phyloP scores from a whole-genome alignment of 2,888 invertebrate genomes.

The Phlogophora meticulosa region DNA sequence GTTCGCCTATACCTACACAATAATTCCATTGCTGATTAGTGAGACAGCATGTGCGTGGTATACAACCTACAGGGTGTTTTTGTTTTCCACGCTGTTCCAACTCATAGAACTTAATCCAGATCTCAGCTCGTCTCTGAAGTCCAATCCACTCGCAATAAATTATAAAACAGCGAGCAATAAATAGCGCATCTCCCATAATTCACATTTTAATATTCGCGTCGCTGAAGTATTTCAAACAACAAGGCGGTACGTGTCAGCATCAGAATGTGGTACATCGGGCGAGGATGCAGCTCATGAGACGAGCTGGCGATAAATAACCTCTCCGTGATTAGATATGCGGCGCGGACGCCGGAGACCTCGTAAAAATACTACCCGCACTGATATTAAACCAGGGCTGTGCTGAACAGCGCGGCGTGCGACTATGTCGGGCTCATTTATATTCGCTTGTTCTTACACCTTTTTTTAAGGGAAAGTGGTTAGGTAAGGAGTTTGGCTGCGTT shows the following conservation, averaged over 20 bases:
- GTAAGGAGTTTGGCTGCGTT: neutral
- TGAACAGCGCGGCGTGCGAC: neutral
- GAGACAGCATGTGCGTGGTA: too few species aligned
- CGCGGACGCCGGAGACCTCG: conserved; percentile 74
- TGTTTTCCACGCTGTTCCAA: too few species aligned
- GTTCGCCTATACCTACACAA: too few species aligned
- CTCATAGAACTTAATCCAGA: too few species aligned
- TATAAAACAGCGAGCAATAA: conserved; percentile 1
- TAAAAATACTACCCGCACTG: conserved; percentile 78
- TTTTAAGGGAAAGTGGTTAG: neutral
- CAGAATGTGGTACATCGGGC: conserved; percentile 44
- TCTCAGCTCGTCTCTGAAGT: too few species aligned
- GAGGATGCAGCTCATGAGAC: conserved; percentile 12
- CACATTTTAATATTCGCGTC: conserved; percentile 43
- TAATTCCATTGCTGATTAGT: too few species aligned
- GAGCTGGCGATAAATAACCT: conserved; percentile 66
- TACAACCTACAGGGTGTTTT: too few species aligned
- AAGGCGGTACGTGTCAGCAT: conserved; percentile 39
- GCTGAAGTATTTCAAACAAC: conserved; percentile 64
- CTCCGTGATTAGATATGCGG: conserved; percentile 75
- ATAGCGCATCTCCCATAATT: conserved; percentile 40
- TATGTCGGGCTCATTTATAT: neutral
- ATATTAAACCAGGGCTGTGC: conserved; percentile 71
- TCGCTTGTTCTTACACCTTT: neutral
- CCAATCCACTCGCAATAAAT: too few species aligned